Evolutionary conservation across 1,140 invertebrate species (phyloP).

Genomic region (Cydia amplana): DNA sequence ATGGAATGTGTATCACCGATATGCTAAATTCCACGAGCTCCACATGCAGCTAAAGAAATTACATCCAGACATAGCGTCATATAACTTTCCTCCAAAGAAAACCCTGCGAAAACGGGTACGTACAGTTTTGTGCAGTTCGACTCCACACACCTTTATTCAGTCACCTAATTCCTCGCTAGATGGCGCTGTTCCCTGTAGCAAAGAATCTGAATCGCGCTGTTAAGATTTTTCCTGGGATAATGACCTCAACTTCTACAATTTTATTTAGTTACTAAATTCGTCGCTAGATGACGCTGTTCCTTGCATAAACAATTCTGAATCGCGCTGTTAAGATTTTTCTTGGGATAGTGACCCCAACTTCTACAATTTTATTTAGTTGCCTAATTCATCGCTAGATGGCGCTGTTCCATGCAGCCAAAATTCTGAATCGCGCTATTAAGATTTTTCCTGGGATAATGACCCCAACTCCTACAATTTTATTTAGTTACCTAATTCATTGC

Average conservation of each 20-base stretch:
- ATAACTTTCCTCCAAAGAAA: conserved; percentile 97
- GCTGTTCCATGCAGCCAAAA: not conserved
- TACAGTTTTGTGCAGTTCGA: conserved; percentile 1
- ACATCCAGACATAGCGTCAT: conserved; percentile 87
- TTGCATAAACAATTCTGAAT: not conserved
- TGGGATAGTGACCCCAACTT: too few relatives aligned
- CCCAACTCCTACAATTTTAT: too few relatives aligned
- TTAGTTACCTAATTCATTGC: not conserved
- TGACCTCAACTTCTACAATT: too few relatives aligned
- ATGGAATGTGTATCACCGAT: conserved; percentile 96
- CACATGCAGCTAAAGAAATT: conserved; percentile 91
- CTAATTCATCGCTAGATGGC: not conserved
- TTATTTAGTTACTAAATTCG: too few relatives aligned
- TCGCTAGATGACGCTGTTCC: not conserved
- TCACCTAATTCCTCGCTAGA: not conserved
- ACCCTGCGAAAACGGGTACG: conserved; percentile 92
- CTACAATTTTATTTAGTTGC: too few relatives aligned
- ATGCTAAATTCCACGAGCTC: conserved; percentile 92
- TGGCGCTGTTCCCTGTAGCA: not conserved
- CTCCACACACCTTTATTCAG: too few relatives aligned
- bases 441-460: not conserved
- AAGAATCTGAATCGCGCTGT: not conserved
- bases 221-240: too few relatives aligned
- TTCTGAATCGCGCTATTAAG: not conserved
- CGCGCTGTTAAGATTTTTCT: not conserved